Percentiles rank a stretch among this genome's conserved stretches.
phyloP scores from a whole-genome alignment of 2,113 vertebrate species.

The Tiliqua scincoides region DNA sequence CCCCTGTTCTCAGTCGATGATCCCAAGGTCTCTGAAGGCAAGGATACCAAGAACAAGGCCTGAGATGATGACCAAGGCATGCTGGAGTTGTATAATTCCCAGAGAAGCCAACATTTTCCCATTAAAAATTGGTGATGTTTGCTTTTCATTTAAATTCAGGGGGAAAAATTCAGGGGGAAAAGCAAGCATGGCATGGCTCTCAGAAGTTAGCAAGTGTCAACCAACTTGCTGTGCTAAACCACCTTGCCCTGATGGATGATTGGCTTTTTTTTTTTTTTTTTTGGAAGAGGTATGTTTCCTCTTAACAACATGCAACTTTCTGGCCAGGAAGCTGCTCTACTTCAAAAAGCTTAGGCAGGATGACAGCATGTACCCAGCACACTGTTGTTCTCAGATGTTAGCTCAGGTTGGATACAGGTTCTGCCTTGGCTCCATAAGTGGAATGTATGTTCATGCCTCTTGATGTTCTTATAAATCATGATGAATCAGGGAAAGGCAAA shows the following conservation, averaged over 20 bases:
- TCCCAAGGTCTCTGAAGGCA: no score
- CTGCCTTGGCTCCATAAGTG: conserved; percentile 12
- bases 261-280: accelerated
- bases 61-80: no score
- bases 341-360: accelerated
- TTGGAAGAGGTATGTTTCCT: neutral
- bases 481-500: conserved; percentile 41
- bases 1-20: no score
- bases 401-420: neutral
- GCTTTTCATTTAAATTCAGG: no score
- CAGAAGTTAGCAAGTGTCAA: no score
- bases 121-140: no score
- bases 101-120: no score
- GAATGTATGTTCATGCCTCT: conserved; percentile 10
- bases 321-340: neutral
- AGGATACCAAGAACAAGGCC: no score
- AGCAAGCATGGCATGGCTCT: no score
- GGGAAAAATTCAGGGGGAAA: no score
- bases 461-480: conserved; percentile 43
- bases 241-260: neutral
- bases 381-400: accelerated
- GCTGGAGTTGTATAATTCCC: no score
- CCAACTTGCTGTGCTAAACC: neutral
- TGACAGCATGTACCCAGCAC: neutral
- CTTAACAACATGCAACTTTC: accelerated